Evolutionary conservation across 2,888 invertebrate genomes (phyloP).

Genomic region (Catocala sponsa): DNA sequence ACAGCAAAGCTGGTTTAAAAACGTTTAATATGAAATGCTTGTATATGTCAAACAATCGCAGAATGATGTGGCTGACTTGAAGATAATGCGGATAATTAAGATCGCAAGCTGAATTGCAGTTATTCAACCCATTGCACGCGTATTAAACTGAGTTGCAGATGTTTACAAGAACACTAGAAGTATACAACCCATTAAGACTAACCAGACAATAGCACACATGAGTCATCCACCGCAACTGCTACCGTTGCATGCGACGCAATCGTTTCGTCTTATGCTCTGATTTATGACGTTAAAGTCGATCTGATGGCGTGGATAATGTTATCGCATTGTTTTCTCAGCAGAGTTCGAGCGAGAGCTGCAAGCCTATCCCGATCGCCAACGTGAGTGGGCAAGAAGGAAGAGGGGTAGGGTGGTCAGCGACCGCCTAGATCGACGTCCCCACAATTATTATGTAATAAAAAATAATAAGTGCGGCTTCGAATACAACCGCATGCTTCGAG

Average conservation of each 20-base stretch:
- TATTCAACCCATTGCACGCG: no score
- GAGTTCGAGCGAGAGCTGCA: constrained; percentile 54
- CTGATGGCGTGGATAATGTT: constrained; percentile 74
- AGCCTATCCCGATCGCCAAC: constrained; percentile 52
- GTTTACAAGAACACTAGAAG: no score
- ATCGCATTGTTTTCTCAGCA: constrained; percentile 65
- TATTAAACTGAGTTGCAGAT: no score
- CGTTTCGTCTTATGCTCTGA: constrained; percentile 30
- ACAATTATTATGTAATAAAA: constrained; percentile 79
- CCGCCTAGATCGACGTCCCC: constrained; percentile 69
- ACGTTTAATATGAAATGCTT: no score
- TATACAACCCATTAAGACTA: no score
- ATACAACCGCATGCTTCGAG: constrained; percentile 62
- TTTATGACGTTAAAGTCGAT: constrained; percentile 62
- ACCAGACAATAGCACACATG: no score
- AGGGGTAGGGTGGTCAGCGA: constrained; percentile 59
- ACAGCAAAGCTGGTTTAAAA: no score
- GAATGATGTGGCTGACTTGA: constrained; percentile 47
- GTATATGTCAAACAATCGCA: constrained; percentile 51
- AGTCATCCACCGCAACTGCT: no score
- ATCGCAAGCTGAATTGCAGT: no score
- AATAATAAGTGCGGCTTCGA: constrained; percentile 68
- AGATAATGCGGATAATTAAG: no score
- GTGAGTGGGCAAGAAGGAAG: constrained; percentile 6
- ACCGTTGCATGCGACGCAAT: no score